These are phyloP conservation scores for Zosterops pallidus DNA, from an alignment of 2,113 vertebrate genomes.

Conservation along the genomic window DNA sequence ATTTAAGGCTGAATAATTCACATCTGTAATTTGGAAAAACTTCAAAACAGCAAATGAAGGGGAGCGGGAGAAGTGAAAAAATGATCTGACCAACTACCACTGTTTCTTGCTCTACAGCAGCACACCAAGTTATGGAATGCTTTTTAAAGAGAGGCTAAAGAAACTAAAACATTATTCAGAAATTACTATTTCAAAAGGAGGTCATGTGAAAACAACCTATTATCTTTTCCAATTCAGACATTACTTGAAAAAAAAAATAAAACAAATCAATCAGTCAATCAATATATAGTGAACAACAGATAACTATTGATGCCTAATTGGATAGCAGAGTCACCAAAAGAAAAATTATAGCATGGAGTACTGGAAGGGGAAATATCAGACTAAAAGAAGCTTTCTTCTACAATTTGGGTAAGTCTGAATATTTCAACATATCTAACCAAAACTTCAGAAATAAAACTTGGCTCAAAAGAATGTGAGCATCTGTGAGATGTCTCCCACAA, in stretches of 20 bases:
- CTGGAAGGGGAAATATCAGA: background rate
- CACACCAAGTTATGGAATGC: background rate
- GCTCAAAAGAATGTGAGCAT: background rate
- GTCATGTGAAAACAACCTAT: background rate
- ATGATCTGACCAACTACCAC: background rate
- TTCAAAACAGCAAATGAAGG: background rate
- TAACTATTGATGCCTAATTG: background rate
- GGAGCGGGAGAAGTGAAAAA: background rate
- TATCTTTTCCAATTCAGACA: background rate
- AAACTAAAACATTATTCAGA: background rate
- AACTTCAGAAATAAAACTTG: background rate
- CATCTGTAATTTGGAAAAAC: background rate
- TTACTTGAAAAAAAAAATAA: background rate
- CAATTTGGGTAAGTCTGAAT: background rate
- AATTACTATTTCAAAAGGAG: background rate
- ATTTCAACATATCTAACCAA: background rate
- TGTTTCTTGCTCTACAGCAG: background rate
- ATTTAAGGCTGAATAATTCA: background rate
- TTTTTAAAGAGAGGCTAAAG: background rate
- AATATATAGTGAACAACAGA: background rate
- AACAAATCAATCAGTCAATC: too few species aligned
- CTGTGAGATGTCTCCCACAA: background rate
- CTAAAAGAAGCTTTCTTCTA: background rate
- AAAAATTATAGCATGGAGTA: background rate
- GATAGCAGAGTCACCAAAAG: background rate